phyloP scores from a whole-genome alignment of 2,113 vertebrate genomes.

The Protobothrops mucrosquamatus region DNA sequence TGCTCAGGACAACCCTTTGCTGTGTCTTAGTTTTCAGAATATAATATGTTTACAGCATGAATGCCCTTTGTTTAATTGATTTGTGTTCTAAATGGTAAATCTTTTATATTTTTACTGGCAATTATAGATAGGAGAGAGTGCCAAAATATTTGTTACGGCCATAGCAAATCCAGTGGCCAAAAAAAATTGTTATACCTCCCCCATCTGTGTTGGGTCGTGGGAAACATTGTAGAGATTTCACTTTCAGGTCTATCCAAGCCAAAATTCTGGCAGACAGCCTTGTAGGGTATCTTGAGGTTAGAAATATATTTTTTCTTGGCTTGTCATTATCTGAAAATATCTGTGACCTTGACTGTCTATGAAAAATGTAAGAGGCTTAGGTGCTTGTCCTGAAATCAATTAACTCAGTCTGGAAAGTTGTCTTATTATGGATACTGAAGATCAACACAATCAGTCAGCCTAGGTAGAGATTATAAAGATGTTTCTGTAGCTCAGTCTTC shows the following conservation, averaged over 20 bases:
- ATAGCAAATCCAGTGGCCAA: conserved; percentile 59
- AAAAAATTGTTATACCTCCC: conserved; percentile 59
- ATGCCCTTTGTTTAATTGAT: conserved; percentile 60
- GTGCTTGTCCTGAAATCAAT: neutral
- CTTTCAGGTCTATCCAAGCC: conserved; percentile 22
- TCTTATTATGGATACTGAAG: neutral
- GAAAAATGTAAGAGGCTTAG: neutral
- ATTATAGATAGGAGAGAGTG: conserved; percentile 48
- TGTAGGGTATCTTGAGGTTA: conserved; percentile 35
- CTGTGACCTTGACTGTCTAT: neutral
- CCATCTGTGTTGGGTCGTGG: conserved; percentile 52
- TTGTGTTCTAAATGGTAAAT: conserved; percentile 53
- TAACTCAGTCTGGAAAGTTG: neutral
- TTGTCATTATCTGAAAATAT: neutral
- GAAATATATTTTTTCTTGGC: conserved; percentile 28
- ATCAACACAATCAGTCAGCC: rapidly evolving
- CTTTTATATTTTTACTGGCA: conserved; percentile 66
- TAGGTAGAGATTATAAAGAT: neutral
- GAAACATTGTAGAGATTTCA: conserved; percentile 50
- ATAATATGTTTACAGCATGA: conserved; percentile 39
- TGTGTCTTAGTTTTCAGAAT: conserved; percentile 10
- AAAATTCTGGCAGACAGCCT: conserved; percentile 26
- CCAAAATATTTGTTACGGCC: conserved; percentile 63
- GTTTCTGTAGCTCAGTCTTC: neutral
- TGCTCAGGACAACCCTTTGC: conserved; percentile 35